Evolutionary conservation across 2,888 invertebrate genomes (phyloP), one percentile per base, ranked within the genome.

Genomic region (Hoplodrina blanda): DNA sequence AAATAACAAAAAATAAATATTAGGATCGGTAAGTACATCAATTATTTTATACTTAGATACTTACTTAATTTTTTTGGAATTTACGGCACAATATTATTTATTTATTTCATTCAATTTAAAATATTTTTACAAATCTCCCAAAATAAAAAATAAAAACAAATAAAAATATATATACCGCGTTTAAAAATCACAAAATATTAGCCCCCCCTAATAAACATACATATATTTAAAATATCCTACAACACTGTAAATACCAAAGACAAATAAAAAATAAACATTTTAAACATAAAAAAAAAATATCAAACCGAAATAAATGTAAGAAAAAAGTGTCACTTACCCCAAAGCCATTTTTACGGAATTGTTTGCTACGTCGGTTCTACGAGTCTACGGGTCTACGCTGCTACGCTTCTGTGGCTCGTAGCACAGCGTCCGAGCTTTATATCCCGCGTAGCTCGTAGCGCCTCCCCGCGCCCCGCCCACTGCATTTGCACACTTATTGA

Each of bases 401-500:
- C 86, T 88, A 84, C 86, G 87, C 69, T 86, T 87, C 86, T 85
- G 87, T 81, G 86, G 85, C 86, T 86, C 88, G 87, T 85, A 86
- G 86, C 76, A 84, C 79, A 82, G 87, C 78, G 84, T 85, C 83
- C 85, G 77, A 76, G 83, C 89, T 89, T 94, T 94, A 92, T 94
- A 94, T 92, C 81, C 83, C 46, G n/a, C 72, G 71, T 73, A 73
- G 71, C 65, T 44, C 71, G 81, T 80, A 74, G 89, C 86, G 73
- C 90, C 85, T 85, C 84, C 82, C 76, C 76, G 87, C 89, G 89
- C 89, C 88, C 92, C 87, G 78, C 85, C 87, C 88, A 77, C 78
- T 77, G 77, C 77, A 84, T 80, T 76, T 80, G 78, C 84, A 86
- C 80, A 84, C 74, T 83, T 78, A 87, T 88, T 85, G 85, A 84